Percentiles rank a stretch among this genome's conserved stretches.
These are phyloP conservation scores for Drosophila lutescens DNA, from an alignment of 2,888 invertebrate genomes.

Conservation along the genomic window DNA sequence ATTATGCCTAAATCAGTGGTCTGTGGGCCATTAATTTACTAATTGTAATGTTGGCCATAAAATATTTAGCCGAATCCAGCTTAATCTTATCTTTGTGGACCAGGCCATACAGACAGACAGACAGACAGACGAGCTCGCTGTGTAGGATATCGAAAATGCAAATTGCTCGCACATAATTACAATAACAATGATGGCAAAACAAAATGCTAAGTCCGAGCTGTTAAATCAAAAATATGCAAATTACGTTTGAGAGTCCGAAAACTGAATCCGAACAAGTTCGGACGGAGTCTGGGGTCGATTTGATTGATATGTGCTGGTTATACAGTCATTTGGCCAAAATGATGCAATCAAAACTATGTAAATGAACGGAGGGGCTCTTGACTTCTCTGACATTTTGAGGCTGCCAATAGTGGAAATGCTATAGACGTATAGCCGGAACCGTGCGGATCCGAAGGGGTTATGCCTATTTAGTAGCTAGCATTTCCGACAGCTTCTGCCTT, in stretches of 20 bases:
- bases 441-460: conserved; percentile 13
- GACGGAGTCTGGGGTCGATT: conserved; percentile 23
- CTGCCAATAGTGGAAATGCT: neutral
- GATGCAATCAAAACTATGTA: conserved; percentile 80
- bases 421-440: conserved; percentile 6
- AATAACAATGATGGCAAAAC: conserved; percentile 63
- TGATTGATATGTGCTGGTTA: conserved; percentile 75
- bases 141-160: conserved; percentile 53
- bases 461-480: conserved; percentile 61
- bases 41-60: conserved; percentile 57
- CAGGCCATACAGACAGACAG: too few relatives aligned
- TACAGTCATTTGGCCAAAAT: conserved; percentile 71
- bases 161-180: conserved; percentile 47
- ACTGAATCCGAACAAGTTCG: conserved; percentile 26
- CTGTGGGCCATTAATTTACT: conserved; percentile 54
- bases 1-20: conserved; percentile 54
- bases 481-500: conserved; percentile 61
- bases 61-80: conserved; percentile 42
- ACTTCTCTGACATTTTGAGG: conserved; percentile 42
- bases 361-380: conserved; percentile 46
- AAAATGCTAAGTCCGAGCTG: conserved; percentile 65
- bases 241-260: conserved; percentile 53
- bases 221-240: conserved; percentile 81
- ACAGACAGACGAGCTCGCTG: conserved; percentile 42
- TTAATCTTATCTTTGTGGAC: conserved; percentile 60